phyloP scores from a whole-genome alignment of 2,888 invertebrate species.

The Stenchaetothrips biformis region DNA sequence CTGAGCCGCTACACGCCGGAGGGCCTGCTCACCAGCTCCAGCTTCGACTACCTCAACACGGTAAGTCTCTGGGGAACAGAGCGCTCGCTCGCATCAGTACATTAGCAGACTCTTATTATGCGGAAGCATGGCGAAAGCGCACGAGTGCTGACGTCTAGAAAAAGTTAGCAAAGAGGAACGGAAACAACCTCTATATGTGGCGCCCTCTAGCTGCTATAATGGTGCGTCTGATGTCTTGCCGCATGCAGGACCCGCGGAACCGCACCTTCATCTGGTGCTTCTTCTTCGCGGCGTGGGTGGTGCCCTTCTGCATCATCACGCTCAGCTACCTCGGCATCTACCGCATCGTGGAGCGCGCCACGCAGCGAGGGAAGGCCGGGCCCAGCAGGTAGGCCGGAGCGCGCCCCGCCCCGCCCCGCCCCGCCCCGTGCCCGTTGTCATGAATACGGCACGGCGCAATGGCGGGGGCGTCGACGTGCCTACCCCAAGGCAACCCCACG shows the following conservation, averaged over 20 bases:
- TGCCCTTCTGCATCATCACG: constrained; percentile 65
- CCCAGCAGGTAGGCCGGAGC: too few species aligned
- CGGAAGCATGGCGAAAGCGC: neutral
- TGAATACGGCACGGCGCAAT: too few species aligned
- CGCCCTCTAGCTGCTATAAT: neutral
- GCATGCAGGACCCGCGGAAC: constrained; percentile 49
- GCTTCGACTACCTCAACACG: constrained; percentile 73
- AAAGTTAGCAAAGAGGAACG: neutral
- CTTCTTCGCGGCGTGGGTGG: constrained; percentile 69
- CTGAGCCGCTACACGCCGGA: constrained; percentile 75
- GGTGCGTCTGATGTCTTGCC: too few species aligned
- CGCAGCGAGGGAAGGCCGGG: constrained; percentile 40
- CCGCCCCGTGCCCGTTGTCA: too few species aligned
- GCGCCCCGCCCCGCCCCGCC: too few species aligned
- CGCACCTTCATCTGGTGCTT: constrained; percentile 68
- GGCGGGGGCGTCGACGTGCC: too few species aligned
- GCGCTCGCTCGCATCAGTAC: too few species aligned
- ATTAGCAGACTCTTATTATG: neutral
- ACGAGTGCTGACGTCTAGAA: neutral
- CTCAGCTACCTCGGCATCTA: constrained; percentile 70
- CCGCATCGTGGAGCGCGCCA: constrained; percentile 51
- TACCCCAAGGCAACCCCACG: too few species aligned
- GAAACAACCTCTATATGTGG: neutral
- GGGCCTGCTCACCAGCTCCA: constrained; percentile 71
- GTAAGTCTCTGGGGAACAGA: too few species aligned